Evolutionary conservation across 1,140 invertebrate genomes (phyloP).

Genomic region (Anthonomus grandis): DNA sequence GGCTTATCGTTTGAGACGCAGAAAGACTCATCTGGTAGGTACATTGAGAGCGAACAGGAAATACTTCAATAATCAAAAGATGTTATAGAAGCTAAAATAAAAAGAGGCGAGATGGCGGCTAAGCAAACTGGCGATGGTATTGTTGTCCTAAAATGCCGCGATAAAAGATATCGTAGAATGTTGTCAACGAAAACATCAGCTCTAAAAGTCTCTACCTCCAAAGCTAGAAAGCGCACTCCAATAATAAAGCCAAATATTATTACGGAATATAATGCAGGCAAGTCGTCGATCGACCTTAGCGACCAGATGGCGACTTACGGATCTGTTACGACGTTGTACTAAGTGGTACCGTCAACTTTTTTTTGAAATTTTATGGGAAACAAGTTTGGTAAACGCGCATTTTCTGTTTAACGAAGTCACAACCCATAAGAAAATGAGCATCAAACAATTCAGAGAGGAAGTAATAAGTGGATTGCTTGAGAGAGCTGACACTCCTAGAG

Average conservation of each 20-base stretch:
- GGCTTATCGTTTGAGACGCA: constrained; percentile 43
- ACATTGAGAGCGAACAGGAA: constrained; percentile 47
- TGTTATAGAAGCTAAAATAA: constrained; percentile 43
- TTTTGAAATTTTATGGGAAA: constrained; percentile 17
- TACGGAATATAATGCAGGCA: constrained; percentile 49
- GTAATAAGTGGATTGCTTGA: too few species aligned
- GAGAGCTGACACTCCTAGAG: too few species aligned
- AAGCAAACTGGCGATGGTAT: constrained; percentile 42
- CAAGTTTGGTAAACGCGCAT: constrained; percentile 22
- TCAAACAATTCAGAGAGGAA: constrained; percentile 20
- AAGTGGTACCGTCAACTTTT: constrained; percentile 26
- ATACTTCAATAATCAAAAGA: constrained; percentile 43
- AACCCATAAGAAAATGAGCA: constrained; percentile 7
- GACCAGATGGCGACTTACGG: constrained; percentile 38
- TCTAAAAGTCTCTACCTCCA: too few species aligned
- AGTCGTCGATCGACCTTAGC: constrained; percentile 31
- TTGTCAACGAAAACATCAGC: constrained; percentile 39
- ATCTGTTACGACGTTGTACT: constrained; percentile 26
- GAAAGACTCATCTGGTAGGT: constrained; percentile 49
- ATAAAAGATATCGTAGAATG: constrained; percentile 47
- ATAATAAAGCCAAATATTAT: constrained; percentile 35
- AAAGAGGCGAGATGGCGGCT: constrained; percentile 38
- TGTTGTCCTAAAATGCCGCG: constrained; percentile 49
- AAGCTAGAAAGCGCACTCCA: too few species aligned
- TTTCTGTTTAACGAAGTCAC: constrained; percentile 13